Base-by-base conservation (phyloP, 1,140 invertebrate genomes). In the Helicoverpa armigera region DNA sequence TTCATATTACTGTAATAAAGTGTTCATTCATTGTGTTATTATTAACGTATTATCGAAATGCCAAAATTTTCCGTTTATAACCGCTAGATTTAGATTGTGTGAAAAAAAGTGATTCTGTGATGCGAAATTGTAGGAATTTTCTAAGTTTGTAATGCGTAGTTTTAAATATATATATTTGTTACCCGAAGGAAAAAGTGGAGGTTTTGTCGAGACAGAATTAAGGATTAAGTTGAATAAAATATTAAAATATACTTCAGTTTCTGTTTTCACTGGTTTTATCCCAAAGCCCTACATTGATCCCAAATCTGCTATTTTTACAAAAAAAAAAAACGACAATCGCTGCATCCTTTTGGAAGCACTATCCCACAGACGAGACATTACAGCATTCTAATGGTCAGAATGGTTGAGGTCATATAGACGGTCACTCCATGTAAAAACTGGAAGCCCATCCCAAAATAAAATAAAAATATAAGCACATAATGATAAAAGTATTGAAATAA, bases 161-260 rank as follows among this genome's bases (percentile, higher is more conserved):
- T 16, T 14, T 16, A n/a, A 48, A 18, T 13, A 14, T 29, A 70
- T 70, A 23, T 18, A 53, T 53, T 63, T 70, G 67, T 70, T 70
- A 70, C 48, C 43, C 43, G 16, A 50, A 11, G 29, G 63, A 48
- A 35, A 43, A 9, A 48, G 9, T 43, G 5, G 35, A 35, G 43
- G 63, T 67, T 58, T 50, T 67, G 43, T 48, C 63, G 11, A 48
- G 43, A 67, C 63, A 14, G 61, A 18, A 67, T 50, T 48, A 58
- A 58, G 7, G 18, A 67, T 67, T 67, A 67, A 50, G 63, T 67
- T 50, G n/a, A 67, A 67, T 67, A 67, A 67, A 67, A 67, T 67
- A 67, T 67, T 50, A 67, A 67, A 67, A n/a, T 35, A 43, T 16
- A 54, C 53, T 18, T 23, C 18, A 48, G 0, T 16, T 11, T 67